Conservation (phyloP, 2,113 vertebrate species). For the Zapus hudsonius region DNA sequence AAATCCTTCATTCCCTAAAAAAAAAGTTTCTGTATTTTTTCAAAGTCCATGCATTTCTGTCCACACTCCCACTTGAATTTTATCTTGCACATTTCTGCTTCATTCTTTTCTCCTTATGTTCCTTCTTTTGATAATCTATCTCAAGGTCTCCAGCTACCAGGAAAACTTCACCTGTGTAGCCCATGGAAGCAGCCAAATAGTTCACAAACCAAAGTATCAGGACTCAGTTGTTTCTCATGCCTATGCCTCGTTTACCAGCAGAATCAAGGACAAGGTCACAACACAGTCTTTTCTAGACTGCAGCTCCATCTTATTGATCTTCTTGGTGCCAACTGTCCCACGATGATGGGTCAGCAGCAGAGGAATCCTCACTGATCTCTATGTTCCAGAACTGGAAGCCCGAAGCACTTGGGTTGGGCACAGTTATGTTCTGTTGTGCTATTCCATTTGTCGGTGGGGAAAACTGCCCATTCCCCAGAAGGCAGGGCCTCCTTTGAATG, state of each 20-base stretch:
- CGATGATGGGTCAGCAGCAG: slow-evolving; percentile 34
- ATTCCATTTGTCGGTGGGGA: slow-evolving; percentile 80
- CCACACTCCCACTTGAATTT: background rate
- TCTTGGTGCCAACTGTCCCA: slow-evolving; percentile 12
- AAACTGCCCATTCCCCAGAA: slow-evolving; percentile 81
- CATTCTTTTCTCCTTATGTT: too few relatives aligned
- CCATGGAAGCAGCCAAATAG: background rate
- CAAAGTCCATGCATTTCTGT: background rate
- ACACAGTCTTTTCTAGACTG: slow-evolving; percentile 5
- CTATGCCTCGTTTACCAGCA: background rate
- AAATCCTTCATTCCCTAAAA: background rate
- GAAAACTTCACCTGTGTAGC: background rate
- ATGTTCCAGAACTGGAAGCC: slow-evolving; percentile 73
- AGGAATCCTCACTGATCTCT: slow-evolving; percentile 69
- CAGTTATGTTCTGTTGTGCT: slow-evolving; percentile 76
- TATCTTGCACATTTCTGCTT: background rate
- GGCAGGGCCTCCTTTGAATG: slow-evolving; percentile 80
- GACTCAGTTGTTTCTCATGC: background rate
- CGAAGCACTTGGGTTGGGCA: slow-evolving; percentile 55
- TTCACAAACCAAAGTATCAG: background rate
- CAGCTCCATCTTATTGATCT: slow-evolving; percentile 54
- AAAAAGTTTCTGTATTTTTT: background rate
- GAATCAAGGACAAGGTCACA: background rate
- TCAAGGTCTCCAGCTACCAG: background rate
- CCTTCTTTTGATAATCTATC: background rate